These are phyloP conservation scores for Propithecus deckenii DNA, from an alignment of 2,797 vertebrate genomes.

Conservation along the genomic window DNA sequence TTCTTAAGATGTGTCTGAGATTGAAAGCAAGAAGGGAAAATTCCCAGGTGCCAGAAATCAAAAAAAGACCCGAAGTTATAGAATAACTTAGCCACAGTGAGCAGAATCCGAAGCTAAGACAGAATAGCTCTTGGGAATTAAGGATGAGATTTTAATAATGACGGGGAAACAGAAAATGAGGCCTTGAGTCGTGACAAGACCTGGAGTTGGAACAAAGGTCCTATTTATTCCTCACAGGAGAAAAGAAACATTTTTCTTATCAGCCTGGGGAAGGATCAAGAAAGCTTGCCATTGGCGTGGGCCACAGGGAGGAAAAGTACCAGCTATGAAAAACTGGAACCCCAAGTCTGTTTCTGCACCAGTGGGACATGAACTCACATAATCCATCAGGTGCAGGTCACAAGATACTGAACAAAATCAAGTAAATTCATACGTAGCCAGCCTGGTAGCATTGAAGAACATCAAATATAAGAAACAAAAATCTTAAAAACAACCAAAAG, in stretches of 20 bases:
- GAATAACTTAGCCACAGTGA: neutral
- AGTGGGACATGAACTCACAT: neutral
- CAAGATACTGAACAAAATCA: neutral
- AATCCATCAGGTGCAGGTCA: neutral
- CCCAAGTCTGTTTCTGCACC: neutral
- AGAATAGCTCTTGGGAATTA: neutral
- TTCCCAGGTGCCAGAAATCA: neutral
- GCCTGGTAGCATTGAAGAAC: neutral
- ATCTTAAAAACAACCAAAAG: neutral
- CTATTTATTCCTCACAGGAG: neutral
- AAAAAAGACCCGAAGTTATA: neutral
- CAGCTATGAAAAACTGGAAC: neutral
- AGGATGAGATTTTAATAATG: neutral
- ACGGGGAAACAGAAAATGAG: neutral
- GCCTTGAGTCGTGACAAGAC: neutral
- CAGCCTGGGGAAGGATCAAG: neutral
- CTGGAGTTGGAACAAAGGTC: neutral
- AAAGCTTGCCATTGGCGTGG: neutral
- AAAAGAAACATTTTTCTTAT: neutral
- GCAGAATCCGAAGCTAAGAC: neutral
- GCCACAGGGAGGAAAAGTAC: neutral
- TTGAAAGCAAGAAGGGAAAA: conserved; percentile 16
- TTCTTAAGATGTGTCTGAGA: neutral
- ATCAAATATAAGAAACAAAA: conserved; percentile 3
- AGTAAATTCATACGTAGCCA: neutral